Evolutionary conservation across 1,140 invertebrate genomes (phyloP).

Genomic region (Bursaphelenchus mucronatus): DNA sequence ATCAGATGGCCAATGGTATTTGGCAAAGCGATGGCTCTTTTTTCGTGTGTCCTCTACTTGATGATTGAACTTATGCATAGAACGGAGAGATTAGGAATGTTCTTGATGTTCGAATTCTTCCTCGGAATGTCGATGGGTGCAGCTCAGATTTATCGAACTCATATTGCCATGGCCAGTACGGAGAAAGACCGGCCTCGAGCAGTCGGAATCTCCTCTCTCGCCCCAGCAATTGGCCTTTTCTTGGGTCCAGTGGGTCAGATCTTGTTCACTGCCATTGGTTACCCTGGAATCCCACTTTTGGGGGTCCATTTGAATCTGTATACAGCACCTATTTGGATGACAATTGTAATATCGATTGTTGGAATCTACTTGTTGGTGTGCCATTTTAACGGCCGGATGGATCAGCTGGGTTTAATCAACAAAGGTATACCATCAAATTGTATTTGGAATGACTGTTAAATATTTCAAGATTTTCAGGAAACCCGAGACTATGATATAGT

Average conservation of each 20-base stretch:
- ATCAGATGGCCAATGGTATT: slow-evolving; percentile 43
- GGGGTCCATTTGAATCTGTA: slow-evolving; percentile 35
- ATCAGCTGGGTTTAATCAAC: neutral
- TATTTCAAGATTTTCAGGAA: slow-evolving; percentile 7
- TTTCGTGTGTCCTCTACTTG: slow-evolving; percentile 50
- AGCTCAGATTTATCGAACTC: slow-evolving; percentile 26
- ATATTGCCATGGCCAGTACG: slow-evolving; percentile 47
- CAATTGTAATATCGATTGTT: slow-evolving; percentile 23
- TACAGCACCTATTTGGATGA: slow-evolving; percentile 29
- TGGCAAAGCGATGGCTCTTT: slow-evolving; percentile 38
- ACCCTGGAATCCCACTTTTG: slow-evolving; percentile 22
- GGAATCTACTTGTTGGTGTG: slow-evolving; percentile 22
- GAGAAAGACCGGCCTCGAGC: slow-evolving; percentile 47
- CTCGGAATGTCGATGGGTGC: slow-evolving; percentile 45
- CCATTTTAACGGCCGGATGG: slow-evolving; percentile 31
- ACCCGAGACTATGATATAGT: slow-evolving; percentile 31
- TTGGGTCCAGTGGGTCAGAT: slow-evolving; percentile 41
- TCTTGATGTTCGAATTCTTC: slow-evolving; percentile 51
- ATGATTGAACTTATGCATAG: slow-evolving; percentile 31
- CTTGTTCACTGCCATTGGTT: slow-evolving; percentile 27
- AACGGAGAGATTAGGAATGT: slow-evolving; percentile 20
- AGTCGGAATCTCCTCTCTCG: slow-evolving; percentile 41
- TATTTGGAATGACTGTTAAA: neutral
- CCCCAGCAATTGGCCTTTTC: slow-evolving; percentile 48
- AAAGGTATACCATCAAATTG: neutral